Base-by-base conservation (phyloP, 30 jellyfish, hydroid and myxozoan genomes). In the Aurelia aurita complex sp. Pacific region DNA sequence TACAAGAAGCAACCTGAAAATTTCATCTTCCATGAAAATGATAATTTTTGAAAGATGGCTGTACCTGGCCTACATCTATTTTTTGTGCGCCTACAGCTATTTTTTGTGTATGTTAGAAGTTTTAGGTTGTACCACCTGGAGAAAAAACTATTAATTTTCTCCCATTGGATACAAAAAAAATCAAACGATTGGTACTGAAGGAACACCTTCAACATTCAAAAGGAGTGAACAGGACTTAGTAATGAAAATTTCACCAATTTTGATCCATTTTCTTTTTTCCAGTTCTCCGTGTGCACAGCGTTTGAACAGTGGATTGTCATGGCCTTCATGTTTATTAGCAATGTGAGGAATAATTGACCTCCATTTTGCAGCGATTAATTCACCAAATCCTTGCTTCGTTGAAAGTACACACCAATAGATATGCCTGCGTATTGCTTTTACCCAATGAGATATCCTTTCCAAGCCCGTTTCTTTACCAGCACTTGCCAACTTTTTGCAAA, bases 321-420 rank as follows among this genome's bases (percentile, higher is more conserved):
- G 77, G 53, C 38, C 60, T 61, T 34, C 50, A 51, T 80, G 89
- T 40, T 64, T 51, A 35, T 80, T 51, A n/a, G 69, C 67, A 43
- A 80, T 51, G 38, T 80, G 82, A 33, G 55, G 29, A 29, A 66
- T 14, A 7, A 80, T 57, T n/a, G 89, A 64, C 17, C 38, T 67
- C 89, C 89, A 80, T 80, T 80, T 80, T 42, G 79, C 88, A 15
- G 55, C 78, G 14, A 80, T 80, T 64, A 80, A 3, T 15, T 50
- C 67, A 23, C 79, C 81, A 51, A 65, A 80, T 8, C 82, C 89
- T 60, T 42, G 89, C 63, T 65, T 80, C 16, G 89, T 80, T 15
- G 89, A 80, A 59, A 66, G 19, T 15, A 62, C 81, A 64, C 74
- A 65, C 89, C 89, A 80, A 64, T 64, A 80, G 15, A 80, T 16